Percentiles rank a stretch among this genome's conserved stretches.
Evolutionary conservation across 2,888 invertebrate species (phyloP).

Genomic region (Megamerina dolium): DNA sequence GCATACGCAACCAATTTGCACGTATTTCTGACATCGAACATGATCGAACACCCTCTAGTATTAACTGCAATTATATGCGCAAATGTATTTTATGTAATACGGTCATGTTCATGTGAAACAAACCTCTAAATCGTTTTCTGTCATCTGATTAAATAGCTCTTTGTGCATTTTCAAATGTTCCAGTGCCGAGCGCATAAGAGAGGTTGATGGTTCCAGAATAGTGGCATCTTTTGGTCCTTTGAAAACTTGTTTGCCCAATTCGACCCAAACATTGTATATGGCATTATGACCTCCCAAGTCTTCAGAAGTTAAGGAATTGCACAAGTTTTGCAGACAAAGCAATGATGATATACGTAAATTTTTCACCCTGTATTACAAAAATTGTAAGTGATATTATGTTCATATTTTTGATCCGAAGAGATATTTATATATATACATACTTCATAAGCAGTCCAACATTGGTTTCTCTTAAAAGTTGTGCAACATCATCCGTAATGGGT

Average conservation of each 20-base stretch:
- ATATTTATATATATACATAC: constrained; percentile 33
- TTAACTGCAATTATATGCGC: constrained; percentile 39
- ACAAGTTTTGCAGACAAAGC: constrained; percentile 65
- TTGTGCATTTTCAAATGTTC: constrained; percentile 57
- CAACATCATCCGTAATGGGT: constrained; percentile 53
- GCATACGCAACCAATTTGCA: constrained; percentile 57
- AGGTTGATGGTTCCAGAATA: constrained; percentile 64
- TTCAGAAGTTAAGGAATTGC: constrained; percentile 57
- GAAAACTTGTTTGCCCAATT: constrained; percentile 59
- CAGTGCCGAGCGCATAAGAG: constrained; percentile 68
- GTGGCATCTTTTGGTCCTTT: constrained; percentile 52
- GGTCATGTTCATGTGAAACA: not conserved
- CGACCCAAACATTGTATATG: constrained; percentile 61
- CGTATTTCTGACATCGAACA: constrained; percentile 55
- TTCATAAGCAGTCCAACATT: constrained; percentile 52
- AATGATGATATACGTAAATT: constrained; percentile 60
- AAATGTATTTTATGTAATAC: not conserved
- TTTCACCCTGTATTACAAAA: constrained; percentile 48
- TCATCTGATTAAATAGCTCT: constrained; percentile 54
- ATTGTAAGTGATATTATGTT: not conserved
- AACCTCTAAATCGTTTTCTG: constrained; percentile 54
- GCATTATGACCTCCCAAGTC: constrained; percentile 61
- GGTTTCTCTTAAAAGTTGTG: constrained; percentile 53
- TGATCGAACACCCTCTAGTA: constrained; percentile 53
- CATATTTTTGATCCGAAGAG: not conserved